Percentiles rank a stretch among this genome's conserved stretches.
Conservation (phyloP, 2,888 invertebrate species). For the Girardia tigrina region DNA sequence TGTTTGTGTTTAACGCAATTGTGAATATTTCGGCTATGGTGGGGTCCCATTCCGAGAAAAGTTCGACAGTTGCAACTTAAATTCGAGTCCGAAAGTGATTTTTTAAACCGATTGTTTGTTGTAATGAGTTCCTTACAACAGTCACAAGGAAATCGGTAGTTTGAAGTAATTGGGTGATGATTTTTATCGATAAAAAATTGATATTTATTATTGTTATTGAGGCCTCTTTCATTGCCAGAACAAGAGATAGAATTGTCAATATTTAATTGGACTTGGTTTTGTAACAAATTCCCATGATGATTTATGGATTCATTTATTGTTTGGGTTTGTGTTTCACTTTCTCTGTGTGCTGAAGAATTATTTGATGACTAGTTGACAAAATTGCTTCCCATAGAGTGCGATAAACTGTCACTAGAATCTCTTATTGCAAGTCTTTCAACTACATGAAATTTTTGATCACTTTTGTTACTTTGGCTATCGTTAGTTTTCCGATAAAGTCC, state of each 20-base stretch:
- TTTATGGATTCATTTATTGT: constrained; percentile 5
- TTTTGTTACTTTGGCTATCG: neutral
- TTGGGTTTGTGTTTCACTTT: neutral
- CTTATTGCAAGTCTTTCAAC: constrained; percentile 5
- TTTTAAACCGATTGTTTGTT: neutral
- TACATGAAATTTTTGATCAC: neutral
- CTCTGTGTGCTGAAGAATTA: constrained; percentile 10
- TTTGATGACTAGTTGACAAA: constrained; percentile 16
- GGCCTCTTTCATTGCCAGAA: constrained; percentile 15
- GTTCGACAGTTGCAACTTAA: too few relatives aligned
- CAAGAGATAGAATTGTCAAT: constrained; percentile 1
- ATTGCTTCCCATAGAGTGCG: constrained; percentile 11
- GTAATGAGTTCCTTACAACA: neutral
- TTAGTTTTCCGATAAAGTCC: neutral
- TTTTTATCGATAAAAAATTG: constrained; percentile 16
- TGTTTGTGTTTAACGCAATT: constrained; percentile 10
- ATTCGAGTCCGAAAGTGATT: neutral
- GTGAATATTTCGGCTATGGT: neutral
- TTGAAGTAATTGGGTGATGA: constrained; percentile 2
- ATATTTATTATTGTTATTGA: constrained; percentile 23
- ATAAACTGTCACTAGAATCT: constrained; percentile 15
- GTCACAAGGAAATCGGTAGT: neutral
- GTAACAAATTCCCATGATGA: constrained; percentile 23
- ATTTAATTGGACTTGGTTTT: constrained; percentile 23
- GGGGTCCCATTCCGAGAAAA: neutral